A percentile compares a stretch with the other conserved stretches of the same genome.
Conservation (phyloP, 2,888 invertebrate species). For the Biston stratarius region DNA sequence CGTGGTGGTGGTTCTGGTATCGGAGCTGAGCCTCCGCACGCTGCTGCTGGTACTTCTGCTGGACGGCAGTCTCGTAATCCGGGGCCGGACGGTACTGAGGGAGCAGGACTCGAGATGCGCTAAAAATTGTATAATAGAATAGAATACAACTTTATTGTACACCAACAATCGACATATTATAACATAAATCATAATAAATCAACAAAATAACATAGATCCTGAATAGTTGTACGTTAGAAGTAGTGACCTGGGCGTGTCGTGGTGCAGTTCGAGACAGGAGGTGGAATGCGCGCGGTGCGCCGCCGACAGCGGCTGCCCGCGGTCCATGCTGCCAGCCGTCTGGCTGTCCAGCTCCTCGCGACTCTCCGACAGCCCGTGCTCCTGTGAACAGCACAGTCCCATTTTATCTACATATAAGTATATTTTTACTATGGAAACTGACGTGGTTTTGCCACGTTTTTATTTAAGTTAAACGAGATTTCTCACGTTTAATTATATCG, state of each 20-base stretch:
- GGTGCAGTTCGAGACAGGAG: constrained; percentile 87
- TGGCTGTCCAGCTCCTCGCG: constrained; percentile 72
- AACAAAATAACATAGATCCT: no score
- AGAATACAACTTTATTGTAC: no score
- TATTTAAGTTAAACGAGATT: no score
- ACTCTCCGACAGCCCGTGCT: constrained; percentile 76
- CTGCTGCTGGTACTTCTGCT: constrained; percentile 91
- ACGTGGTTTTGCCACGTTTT: no score
- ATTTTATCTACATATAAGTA: no score
- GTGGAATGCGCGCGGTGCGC: constrained; percentile 88
- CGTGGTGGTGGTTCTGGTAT: constrained; percentile 72
- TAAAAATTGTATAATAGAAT: not conserved
- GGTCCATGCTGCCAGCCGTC: constrained; percentile 54
- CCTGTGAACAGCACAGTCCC: constrained; percentile 51
- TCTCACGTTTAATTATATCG: no score
- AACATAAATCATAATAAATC: no score
- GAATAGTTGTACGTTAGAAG: not conserved
- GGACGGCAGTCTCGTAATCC: constrained; percentile 97
- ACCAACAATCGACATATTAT: no score
- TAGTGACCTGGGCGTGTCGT: constrained; percentile 6
- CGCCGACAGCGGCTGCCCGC: constrained; percentile 68
- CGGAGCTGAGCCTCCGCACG: constrained; percentile 72
- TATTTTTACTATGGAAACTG: no score
- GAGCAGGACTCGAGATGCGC: constrained; percentile 84
- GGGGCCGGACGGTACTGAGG: constrained; percentile 96